Evolutionary conservation across 2,113 vertebrate species (phyloP), one percentile per base, ranked within the genome.

Genomic region (Leptobrachium ailaonicum): DNA sequence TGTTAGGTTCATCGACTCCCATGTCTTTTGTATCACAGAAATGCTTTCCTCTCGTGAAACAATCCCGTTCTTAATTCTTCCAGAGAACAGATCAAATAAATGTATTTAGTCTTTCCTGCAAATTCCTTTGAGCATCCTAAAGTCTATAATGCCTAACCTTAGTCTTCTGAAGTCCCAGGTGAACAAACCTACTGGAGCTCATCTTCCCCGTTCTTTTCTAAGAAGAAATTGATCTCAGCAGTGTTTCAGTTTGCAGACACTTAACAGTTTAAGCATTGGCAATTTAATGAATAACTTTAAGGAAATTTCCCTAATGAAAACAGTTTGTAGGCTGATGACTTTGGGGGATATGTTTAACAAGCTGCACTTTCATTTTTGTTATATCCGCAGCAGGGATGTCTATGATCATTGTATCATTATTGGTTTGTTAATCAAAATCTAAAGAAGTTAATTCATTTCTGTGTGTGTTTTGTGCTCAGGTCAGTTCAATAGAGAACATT

Each of bases 111-210:
- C 56, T 14, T 54, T 54, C 67, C 53, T 58, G 8, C 9, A 3
- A 45, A 54, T 75, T 73, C 79, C 73, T 73, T 4, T 56, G 79
- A 68, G 79, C 50, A 6, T 42, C 53, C 32, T 41, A 41, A 6
- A 62, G 79, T 81, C 42, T 81, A 75, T 75, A 75, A 81, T 69
- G 71, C 43, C 72, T 81, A 81, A 81, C 79, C 79, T 81, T 66
- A 68, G 71, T 75, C 71, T 66, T 45, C 64, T 42, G 0, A 32
- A 74, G 14, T 80, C 79, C 79, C 79, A 69, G 72, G 79, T 81
- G 79, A 75, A 41, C 53, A n/a, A 63, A 32, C 41, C 53, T 44
- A 60, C 41, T 69, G 54, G 50, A 69, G 42, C 73, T 69, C 62
- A 81, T 75, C 66, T 68, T 44, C 62, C 47, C 58, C 62, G 71